Evolutionary conservation across 2,888 invertebrate species (phyloP), one percentile per base, ranked within the genome.

Genomic region (Bruchidius siliquastri): DNA sequence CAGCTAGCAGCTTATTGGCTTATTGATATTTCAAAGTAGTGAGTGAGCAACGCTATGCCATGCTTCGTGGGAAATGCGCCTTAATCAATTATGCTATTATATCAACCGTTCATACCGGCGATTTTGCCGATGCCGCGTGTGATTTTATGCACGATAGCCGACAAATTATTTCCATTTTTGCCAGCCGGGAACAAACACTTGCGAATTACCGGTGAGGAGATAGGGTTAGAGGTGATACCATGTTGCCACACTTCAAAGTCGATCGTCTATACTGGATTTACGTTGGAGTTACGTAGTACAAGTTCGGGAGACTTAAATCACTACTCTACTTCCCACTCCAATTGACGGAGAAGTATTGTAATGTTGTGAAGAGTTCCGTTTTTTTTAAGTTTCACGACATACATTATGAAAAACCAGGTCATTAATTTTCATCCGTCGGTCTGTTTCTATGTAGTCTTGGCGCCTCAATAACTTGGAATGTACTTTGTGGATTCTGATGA

Each of bases 91-190:
- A 74, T 69, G 68, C 71, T 74, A 74, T 74, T 74, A 74, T 69
- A 49, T 49, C 49, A 4, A 13, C 49, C 49, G 49, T 13, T 30
- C 30, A 30, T 30, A 13, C 49, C 49, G 18, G 6, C 49, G 49
- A 30, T 49, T 8, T 13, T 18, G 49, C 18, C 26, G 26, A 13
- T 49, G 49, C 49, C 49, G 49, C 49, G 69, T 71, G 74, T 71
- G 74, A 74, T 74, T 74, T 74, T 74, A 74, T 74, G 74, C 74
- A 74, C 74, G 74, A 74, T 74, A 74, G 71, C 72, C 71, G 72
- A 26, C 71, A 72, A 71, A 74, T 74, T 74, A 74, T 72, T 74
- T 49, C 18, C 30, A 71, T 74, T 72, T 74, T 72, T 72, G 67
- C 71, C 30, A 21, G 26, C 30, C 21, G 26, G 69, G 49, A 49